Evolutionary conservation across 1,140 invertebrate genomes (phyloP), one percentile per base, ranked within the genome.

Genomic region (Leptopilina clavipes): DNA sequence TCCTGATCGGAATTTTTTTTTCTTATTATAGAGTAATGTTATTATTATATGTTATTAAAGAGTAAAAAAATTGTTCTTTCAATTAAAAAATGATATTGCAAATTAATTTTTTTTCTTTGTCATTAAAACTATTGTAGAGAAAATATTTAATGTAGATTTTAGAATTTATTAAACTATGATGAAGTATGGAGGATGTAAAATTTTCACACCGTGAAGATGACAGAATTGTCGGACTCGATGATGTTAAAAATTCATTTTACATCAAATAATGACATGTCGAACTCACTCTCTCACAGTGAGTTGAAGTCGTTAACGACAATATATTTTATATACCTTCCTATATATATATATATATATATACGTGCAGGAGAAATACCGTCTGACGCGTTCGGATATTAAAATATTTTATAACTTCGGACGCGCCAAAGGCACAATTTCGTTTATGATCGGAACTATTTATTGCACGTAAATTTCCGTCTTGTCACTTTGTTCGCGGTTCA

Each of bases 371-470:
- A 52, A 31, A 71, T 37, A n/a, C 22, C n/a, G 37, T 44, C 18
- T 44, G 48, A 70, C 74, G 65, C 75, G 43, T 71, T 45, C 40
- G 72, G 76, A 73, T 73, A 72, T 73, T 74, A 76, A 73, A 76
- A 76, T 72, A 76, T 78, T 75, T 75, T 78, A 75, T 43, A 70
- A 75, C 22, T 70, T 12, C 70, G 25, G 37, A 40, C 45, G 31
- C 76, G 40, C 71, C 71, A 43, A 73, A 65, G 70, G 72, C 71
- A 77, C 76, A 77, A 77, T 77, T 73, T 77, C 76, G 56, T 77
- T 77, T 77, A 77, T 77, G 76, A 52, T 70, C 71, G 45, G 56
- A 73, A 56, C 56, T 73, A 77, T 77, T 77, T 77, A 77, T 77
- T 77, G 72, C 56, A 70, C 76, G 76, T 77, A 77, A 77, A 77